Percentiles rank a stretch among this genome's conserved stretches.
These are phyloP conservation scores for Andrena flavipes DNA, from an alignment of 2,888 invertebrate species.

Conservation along the genomic window DNA sequence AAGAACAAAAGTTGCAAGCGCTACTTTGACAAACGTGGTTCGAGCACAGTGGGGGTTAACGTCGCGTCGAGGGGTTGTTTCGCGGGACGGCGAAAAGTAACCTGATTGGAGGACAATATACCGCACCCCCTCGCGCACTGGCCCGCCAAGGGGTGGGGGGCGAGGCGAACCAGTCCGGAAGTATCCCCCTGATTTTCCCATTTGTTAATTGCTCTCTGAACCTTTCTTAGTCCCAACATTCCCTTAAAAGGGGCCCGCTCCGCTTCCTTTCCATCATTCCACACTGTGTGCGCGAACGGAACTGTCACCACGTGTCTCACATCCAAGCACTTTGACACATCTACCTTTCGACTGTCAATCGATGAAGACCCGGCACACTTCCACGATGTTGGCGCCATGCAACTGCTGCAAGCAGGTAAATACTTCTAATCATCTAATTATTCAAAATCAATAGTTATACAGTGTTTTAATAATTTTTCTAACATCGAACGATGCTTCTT, in stretches of 20 bases:
- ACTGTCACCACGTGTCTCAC: background rate
- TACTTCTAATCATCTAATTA: background rate
- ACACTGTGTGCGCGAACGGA: background rate
- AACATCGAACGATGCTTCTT: too few relatives aligned
- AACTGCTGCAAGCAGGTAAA: background rate
- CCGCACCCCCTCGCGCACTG: background rate
- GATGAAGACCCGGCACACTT: background rate
- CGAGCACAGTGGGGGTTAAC: background rate
- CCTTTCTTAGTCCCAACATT: background rate
- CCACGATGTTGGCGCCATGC: background rate
- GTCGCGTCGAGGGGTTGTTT: background rate
- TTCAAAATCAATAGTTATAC: background rate
- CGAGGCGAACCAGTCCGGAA: background rate
- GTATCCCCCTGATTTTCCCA: conserved; percentile 1
- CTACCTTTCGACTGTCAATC: background rate
- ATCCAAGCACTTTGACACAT: background rate
- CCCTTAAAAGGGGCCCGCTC: conserved; percentile 6
- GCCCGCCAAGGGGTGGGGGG: background rate
- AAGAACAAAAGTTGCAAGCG: background rate
- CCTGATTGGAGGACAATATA: conserved; percentile 1
- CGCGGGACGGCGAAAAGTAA: background rate
- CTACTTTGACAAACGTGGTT: background rate
- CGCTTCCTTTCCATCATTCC: background rate
- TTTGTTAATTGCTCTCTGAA: background rate
- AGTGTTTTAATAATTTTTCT: too few relatives aligned